Percentiles rank a stretch among this genome's conserved stretches.
Conservation (phyloP, 2,888 invertebrate genomes). For the Hydroisotoma schaefferi region DNA sequence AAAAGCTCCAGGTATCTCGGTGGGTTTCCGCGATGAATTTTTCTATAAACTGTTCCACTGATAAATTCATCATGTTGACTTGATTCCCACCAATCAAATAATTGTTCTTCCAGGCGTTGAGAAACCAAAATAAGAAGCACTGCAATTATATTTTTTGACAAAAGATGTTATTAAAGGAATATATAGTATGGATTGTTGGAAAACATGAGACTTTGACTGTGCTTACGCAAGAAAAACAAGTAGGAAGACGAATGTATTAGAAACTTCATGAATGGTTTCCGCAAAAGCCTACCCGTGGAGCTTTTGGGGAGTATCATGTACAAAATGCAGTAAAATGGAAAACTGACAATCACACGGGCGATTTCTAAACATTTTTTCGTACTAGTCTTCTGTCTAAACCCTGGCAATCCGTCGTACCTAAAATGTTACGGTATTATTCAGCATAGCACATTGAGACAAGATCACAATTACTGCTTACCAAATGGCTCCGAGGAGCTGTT, state of each 20-base stretch:
- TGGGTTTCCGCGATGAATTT: conserved; percentile 73
- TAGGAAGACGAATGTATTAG: conserved; percentile 91
- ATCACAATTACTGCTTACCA: conserved; percentile 67
- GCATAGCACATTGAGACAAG: not conserved
- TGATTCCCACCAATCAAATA: conserved; percentile 68
- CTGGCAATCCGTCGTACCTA: conserved; percentile 83
- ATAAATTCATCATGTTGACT: conserved; percentile 63
- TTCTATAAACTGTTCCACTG: conserved; percentile 53
- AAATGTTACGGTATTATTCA: not conserved
- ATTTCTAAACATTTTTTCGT: conserved; percentile 70
- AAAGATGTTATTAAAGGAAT: not conserved
- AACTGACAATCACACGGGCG: conserved; percentile 70
- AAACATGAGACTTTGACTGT: conserved; percentile 13
- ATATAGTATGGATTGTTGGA: not conserved
- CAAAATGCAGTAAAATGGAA: conserved; percentile 78
- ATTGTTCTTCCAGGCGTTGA: conserved; percentile 76
- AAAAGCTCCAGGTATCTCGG: conserved; percentile 80
- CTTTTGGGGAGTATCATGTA: conserved; percentile 84
- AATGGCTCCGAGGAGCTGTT: conserved; percentile 82
- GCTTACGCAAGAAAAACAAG: conserved; percentile 85
- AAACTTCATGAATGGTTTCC: conserved; percentile 95
- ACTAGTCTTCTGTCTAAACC: conserved; percentile 77
- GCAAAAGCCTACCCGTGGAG: conserved; percentile 72
- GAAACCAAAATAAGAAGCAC: conserved; percentile 89
- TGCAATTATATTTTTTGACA: too few species aligned